Conservation (phyloP, 2,113 vertebrate species). For the Naja naja region DNA sequence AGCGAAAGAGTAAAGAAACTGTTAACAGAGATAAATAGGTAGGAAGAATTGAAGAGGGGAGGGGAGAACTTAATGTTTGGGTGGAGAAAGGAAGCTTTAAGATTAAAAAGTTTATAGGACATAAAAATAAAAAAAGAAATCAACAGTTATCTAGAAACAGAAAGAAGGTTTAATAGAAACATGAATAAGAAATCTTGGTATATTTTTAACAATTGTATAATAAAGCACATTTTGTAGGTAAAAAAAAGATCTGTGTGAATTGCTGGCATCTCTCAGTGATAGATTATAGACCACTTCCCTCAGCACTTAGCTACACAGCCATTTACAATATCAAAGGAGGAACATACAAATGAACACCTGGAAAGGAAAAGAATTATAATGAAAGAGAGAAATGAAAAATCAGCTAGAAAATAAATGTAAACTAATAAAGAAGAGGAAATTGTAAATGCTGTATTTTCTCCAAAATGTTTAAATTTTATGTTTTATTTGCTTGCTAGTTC, state of each 20-base stretch:
- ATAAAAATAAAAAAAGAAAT: not conserved
- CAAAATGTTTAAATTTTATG: not conserved
- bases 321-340: slow-evolving; percentile 1
- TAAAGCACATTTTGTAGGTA: not conserved
- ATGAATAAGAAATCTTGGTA: not conserved
- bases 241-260: not conserved
- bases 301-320: not conserved
- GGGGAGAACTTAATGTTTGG: not conserved
- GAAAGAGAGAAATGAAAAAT: not conserved
- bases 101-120: not conserved
- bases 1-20: not conserved
- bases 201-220: not conserved
- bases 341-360: not conserved
- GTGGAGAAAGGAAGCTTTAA: not conserved
- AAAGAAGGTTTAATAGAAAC: not conserved
- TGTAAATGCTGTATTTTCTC: slow-evolving; percentile 26
- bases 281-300: not conserved
- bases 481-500: slow-evolving; percentile 1
- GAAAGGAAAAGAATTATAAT: not conserved
- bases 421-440: not conserved
- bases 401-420: not conserved
- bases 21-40: not conserved
- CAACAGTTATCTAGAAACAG: not conserved
- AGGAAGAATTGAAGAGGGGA: not conserved
- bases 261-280: not conserved